Base-by-base conservation (phyloP, 1,140 invertebrate species). In the Brachionus manjavacas region DNA sequence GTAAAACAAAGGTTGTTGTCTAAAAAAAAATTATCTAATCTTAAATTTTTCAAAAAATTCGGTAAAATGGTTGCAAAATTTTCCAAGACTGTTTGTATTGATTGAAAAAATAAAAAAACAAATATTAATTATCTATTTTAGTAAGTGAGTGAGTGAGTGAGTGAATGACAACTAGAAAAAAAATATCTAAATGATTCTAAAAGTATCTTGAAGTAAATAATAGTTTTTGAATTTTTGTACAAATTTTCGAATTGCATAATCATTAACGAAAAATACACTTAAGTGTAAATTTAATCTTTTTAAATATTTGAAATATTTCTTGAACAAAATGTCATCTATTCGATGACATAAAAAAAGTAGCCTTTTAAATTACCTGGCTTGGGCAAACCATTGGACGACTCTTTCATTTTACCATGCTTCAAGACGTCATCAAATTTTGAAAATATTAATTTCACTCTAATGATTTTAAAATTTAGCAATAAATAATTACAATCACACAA, bases 381-480 rank as follows among this genome's bases (percentile, higher is more conserved):
- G 25, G n/a, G 41, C 20, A 31, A 31, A 31, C 28, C 28, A 35
- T 39, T 16, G 16, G 70, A 66, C 74, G 70, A 86, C 70, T 94
- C 93, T 11, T 94, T 93, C 86, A 96, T 87, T 87, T 96, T 89
- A 66, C 94, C 92, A 0, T 94, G 95, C 43, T 92, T 92, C 86
- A 92, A 93, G 28, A 94, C 91, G 88, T 96, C 94, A 89, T 96
- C 95, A 90, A 97, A 96, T 88, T 94, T 94, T 81, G 93, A 92
- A 86, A 94, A 92, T 20, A 97, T 88, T 85, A 92, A 87, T 81
- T 91, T 92, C 88, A 95, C 85, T 88, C 92, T 91, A 86, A 70
- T 60, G 20, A 23, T 60, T 1, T 86, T 85, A 86, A 78, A 46
- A 81, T 66, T 52, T 70, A 84, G 72, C 86, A 86, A 14, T 31